Percentiles rank a stretch among this genome's conserved stretches.
Evolutionary conservation across 2,888 invertebrate species (phyloP).

Genomic region (Coelinius sp.): DNA sequence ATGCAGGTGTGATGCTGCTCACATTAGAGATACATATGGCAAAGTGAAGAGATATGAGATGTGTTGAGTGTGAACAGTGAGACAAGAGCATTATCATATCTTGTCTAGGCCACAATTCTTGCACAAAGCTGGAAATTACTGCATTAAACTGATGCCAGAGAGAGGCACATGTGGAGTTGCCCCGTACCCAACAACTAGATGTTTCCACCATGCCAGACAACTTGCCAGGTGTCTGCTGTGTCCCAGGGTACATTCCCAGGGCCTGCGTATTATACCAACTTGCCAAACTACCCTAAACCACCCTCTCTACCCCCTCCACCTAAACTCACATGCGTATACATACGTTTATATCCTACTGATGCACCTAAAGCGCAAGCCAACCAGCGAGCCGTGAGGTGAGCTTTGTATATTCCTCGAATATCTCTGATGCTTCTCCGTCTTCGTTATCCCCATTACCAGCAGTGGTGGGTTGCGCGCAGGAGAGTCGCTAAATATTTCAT

Average conservation of each 20-base stretch:
- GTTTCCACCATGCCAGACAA: background rate
- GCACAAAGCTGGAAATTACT: constrained; percentile 55
- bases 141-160: constrained; percentile 49
- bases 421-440: constrained; percentile 53
- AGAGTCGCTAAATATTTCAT: constrained; percentile 53
- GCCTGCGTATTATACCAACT: constrained; percentile 23
- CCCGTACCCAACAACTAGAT: constrained; percentile 4
- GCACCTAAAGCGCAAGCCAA: constrained; percentile 5
- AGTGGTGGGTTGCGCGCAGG: constrained; percentile 42
- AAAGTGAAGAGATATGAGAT: background rate
- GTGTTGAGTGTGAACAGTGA: constrained; percentile 6
- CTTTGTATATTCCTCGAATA: constrained; percentile 24
- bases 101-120: constrained; percentile 53
- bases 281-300: constrained; percentile 18
- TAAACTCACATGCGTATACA: constrained; percentile 12
- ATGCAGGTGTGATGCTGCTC: constrained; percentile 9
- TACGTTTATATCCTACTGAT: constrained; percentile 10
- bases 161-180: background rate
- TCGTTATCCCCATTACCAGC: constrained; percentile 59
- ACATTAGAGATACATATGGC: constrained; percentile 23
- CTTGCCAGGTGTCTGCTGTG: background rate
- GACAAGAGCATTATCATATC: constrained; percentile 51
- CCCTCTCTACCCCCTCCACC: background rate
- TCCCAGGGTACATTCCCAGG: constrained; percentile 23
- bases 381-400: constrained; percentile 20